Evolutionary conservation across 2,797 vertebrate species (phyloP).

Genomic region (Delichon dasypus): DNA sequence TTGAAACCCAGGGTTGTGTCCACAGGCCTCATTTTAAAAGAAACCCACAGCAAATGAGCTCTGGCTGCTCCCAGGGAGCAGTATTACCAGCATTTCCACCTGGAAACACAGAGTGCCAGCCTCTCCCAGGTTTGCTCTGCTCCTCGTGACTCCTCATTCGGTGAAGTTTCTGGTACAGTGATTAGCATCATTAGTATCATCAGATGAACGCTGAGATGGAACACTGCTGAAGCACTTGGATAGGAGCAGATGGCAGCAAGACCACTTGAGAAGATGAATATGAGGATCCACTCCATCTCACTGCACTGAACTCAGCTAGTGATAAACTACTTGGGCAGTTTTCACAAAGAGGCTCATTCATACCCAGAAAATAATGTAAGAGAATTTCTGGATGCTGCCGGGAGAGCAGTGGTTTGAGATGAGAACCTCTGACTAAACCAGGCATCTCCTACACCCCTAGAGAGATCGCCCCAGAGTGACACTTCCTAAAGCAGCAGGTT

Average conservation of each 20-base stretch:
- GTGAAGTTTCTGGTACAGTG: slow-evolving; percentile 21
- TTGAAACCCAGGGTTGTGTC: not conserved
- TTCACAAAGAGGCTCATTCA: not conserved
- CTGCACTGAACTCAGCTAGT: not conserved
- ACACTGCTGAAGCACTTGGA: slow-evolving; percentile 22
- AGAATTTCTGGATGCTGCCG: not conserved
- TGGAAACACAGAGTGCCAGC: not conserved
- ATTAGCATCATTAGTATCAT: slow-evolving; percentile 47
- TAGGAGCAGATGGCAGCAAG: slow-evolving; percentile 43
- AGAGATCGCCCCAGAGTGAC: not conserved
- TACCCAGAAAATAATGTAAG: not conserved
- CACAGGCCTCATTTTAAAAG: not conserved
- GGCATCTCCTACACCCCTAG: not conserved
- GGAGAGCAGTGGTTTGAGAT: not conserved
- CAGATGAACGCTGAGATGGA: not conserved
- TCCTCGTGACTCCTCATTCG: not conserved
- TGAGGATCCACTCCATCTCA: slow-evolving; percentile 1
- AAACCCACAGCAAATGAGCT: not conserved
- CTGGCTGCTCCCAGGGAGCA: not conserved
- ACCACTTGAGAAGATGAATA: slow-evolving; percentile 47
- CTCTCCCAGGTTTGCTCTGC: not conserved
- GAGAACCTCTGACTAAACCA: not conserved
- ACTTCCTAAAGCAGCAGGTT: not conserved
- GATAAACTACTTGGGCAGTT: slow-evolving; percentile 29
- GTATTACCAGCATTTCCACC: not conserved